A percentile compares a stretch with the other conserved stretches of the same genome.
Conservation (phyloP, 1,140 invertebrate species). For the Bombus turneri region DNA sequence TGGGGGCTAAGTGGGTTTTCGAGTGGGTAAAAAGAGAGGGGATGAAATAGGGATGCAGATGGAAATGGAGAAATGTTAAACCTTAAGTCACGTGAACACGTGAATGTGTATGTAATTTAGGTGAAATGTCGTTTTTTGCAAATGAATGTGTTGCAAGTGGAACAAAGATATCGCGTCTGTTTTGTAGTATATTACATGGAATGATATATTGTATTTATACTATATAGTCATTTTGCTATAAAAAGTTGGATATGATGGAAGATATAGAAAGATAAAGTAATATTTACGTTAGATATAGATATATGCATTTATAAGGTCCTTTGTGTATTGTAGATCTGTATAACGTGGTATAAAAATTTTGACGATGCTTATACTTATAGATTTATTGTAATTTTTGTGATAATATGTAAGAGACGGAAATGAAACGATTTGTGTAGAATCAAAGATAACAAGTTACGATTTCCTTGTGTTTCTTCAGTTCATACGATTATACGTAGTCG, state of each 20-base stretch:
- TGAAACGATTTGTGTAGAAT: background rate
- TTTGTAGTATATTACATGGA: background rate
- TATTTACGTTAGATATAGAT: too few species aligned
- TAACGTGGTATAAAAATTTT: too few species aligned
- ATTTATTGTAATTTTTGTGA: too few species aligned
- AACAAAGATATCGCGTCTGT: background rate
- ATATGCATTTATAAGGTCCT: too few species aligned
- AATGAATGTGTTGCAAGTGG: background rate
- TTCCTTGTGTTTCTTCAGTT: background rate
- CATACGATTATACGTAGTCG: background rate
- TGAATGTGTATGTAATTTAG: background rate
- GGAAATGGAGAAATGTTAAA: background rate
- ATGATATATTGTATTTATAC: background rate
- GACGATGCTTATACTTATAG: too few species aligned
- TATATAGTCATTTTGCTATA: background rate
- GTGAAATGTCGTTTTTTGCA: background rate
- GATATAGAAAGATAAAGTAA: too few species aligned
- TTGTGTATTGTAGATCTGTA: too few species aligned
- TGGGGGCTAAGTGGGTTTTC: background rate
- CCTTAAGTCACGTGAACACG: background rate
- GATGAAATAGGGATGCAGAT: background rate
- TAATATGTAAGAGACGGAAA: background rate
- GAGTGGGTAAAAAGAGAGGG: too few species aligned
- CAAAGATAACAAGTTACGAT: too few species aligned
- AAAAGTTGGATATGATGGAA: background rate